Evolutionary conservation across 1,140 invertebrate genomes (phyloP).

Genomic region (Eupristina koningsbergeri): DNA sequence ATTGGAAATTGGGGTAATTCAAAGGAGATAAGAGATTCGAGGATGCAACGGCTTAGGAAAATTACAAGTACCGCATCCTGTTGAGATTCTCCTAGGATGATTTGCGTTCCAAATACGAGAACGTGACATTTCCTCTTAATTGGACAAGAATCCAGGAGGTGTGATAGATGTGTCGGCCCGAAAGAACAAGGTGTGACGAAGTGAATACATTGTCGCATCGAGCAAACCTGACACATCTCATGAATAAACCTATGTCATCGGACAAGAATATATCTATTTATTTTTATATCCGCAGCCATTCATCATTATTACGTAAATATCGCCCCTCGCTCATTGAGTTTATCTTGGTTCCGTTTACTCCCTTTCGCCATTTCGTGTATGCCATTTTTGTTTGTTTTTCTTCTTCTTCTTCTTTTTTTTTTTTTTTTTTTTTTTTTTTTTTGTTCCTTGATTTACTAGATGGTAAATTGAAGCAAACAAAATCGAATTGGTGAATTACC

Average conservation of each 20-base stretch:
- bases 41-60: not conserved
- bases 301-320: not conserved
- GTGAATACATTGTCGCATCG: not conserved
- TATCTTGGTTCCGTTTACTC: not conserved
- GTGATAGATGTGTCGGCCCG: slow-evolving; percentile 24
- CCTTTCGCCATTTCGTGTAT: too few species aligned
- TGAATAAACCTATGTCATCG: not conserved
- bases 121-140: slow-evolving; percentile 59
- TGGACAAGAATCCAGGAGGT: slow-evolving; percentile 49
- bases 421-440: not conserved
- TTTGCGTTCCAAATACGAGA: slow-evolving; percentile 28
- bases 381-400: not conserved
- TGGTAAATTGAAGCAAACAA: not conserved
- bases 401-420: not conserved
- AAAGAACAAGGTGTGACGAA: not conserved
- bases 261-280: not conserved
- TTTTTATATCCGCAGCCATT: not conserved
- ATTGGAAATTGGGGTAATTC: not conserved
- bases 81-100: too few species aligned
- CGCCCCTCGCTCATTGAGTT: not conserved
- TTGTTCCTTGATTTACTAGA: not conserved
- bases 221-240: not conserved
- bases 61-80: not conserved
- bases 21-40: not conserved
- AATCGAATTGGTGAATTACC: not conserved